Evolutionary conservation across 2,113 vertebrate genomes (phyloP), one percentile per base, ranked within the genome.

Genomic region (Clarias magur): DNA sequence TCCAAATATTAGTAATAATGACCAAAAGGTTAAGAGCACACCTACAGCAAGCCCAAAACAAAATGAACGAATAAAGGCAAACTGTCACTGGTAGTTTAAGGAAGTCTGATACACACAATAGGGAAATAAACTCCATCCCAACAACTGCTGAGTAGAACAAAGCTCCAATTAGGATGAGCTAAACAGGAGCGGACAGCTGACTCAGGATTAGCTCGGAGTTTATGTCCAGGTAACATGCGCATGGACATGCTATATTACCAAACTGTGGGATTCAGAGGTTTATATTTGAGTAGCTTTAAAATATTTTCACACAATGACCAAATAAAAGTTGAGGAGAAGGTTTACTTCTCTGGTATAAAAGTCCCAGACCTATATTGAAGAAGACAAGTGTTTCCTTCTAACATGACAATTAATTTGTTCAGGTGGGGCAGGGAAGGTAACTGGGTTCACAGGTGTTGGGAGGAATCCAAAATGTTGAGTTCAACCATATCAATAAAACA

Each of bases 1-100:
- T 97, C 78, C 96, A 97, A 96, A 97, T 96, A 97, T 98, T 98
- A 98, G 97, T 97, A 96, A 96, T 93, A 95, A 96, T 96, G 95
- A 96, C 97, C 96, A 98, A 79, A 87, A 96, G 96, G 96, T 96
- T 97, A 97, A 96, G 96, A 95, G 96, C 95, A 96, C 91, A 97
- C 96, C 96, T 95, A 97, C 94, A 97, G 95, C 96, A 98, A 97
- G 96, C 96, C 30, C 81, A 78, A 53, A 79, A 76, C 60, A 83
- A 72, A 68, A 89, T 62, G 34, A 81, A 81, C 23, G 87, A 92
- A 81, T 38, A 88, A 92, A 95, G 95, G 95, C 96, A 96, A 96
- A 96, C 94, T 95, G 94, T 96, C 95, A 96, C 94, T 90, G 93
- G 95, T 95, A 96, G 97, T 97, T 97, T 98, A 96, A 98, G 97